Percentiles rank a stretch among this genome's conserved stretches.
Evolutionary conservation across 2,113 vertebrate species (phyloP).

Genomic region (Electrona antarctica): DNA sequence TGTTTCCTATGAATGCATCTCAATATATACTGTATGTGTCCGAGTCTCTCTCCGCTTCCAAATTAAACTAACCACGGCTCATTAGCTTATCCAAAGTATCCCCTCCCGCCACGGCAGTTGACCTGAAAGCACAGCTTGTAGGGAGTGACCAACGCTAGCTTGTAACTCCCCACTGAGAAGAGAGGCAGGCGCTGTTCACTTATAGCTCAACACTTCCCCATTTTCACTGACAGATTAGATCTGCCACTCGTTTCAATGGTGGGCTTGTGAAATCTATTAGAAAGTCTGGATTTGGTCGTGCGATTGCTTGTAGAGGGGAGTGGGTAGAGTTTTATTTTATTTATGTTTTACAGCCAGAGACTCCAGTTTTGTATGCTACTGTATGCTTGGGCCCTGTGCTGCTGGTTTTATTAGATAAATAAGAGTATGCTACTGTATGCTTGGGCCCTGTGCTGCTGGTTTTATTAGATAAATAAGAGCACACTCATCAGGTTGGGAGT

Average conservation of each 20-base stretch:
- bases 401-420: too few relatives aligned
- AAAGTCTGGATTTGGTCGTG: background rate
- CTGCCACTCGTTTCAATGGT: conserved; percentile 21
- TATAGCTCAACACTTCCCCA: conserved; percentile 27
- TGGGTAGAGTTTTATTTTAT: background rate
- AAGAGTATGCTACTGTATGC: too few relatives aligned
- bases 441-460: too few relatives aligned
- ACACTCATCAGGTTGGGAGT: too few relatives aligned
- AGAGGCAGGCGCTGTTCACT: conserved; percentile 14
- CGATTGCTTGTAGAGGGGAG: background rate
- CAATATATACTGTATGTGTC: too few relatives aligned
- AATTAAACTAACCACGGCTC: conserved; percentile 24
- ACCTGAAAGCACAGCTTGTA: background rate
- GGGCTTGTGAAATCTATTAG: conserved; percentile 27
- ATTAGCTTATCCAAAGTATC: conserved; percentile 24
- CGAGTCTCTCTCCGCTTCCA: background rate
- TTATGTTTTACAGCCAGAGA: too few relatives aligned
- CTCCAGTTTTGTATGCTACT: too few relatives aligned
- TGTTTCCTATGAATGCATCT: background rate
- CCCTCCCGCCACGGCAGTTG: background rate
- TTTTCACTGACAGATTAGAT: conserved; percentile 33
- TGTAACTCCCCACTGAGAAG: background rate
- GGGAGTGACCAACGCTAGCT: conserved; percentile 1
- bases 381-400: too few relatives aligned
- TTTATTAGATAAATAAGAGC: too few relatives aligned